Percentiles rank a stretch among this genome's conserved stretches.
These are phyloP conservation scores for Orbicella faveolata DNA, from an alignment of 64 coral and sea anemone species.

Conservation along the genomic window DNA sequence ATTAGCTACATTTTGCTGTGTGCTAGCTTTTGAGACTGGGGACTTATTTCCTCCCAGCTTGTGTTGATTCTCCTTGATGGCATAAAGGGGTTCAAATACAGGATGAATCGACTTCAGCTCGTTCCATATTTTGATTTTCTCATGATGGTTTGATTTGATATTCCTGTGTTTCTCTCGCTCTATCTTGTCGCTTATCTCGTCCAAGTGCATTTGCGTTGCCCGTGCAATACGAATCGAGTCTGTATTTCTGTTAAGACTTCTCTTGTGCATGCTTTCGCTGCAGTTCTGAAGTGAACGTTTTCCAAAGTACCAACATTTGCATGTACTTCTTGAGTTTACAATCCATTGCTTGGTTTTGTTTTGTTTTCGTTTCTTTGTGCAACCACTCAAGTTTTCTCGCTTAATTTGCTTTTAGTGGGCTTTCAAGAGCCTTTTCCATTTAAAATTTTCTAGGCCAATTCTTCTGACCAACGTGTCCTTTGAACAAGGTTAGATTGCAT, in stretches of 20 bases:
- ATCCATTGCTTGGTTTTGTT: background rate
- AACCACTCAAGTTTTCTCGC: background rate
- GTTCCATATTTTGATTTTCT: constrained; percentile 52
- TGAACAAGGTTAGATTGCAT: too few species aligned
- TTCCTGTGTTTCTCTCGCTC: constrained; percentile 42
- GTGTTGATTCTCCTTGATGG: background rate
- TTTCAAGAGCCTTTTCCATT: too few species aligned
- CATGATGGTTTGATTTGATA: constrained; percentile 8
- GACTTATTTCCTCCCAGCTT: background rate
- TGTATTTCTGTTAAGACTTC: background rate
- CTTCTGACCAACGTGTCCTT: too few species aligned
- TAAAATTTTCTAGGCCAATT: too few species aligned
- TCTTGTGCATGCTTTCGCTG: background rate
- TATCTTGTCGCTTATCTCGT: constrained; percentile 37
- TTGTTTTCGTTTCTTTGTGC: background rate
- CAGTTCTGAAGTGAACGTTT: background rate
- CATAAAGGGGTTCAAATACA: constrained; percentile 44
- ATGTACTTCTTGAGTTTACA: background rate
- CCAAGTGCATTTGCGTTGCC: constrained; percentile 35
- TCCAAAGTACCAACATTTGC: background rate
- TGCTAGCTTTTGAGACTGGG: background rate
- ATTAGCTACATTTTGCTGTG: background rate
- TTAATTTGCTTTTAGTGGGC: background rate
- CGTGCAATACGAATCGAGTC: constrained; percentile 25
- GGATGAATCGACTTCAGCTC: constrained; percentile 43